phyloP scores from a whole-genome alignment of 1,140 invertebrate species.

The Calliopsis andreniformis region DNA sequence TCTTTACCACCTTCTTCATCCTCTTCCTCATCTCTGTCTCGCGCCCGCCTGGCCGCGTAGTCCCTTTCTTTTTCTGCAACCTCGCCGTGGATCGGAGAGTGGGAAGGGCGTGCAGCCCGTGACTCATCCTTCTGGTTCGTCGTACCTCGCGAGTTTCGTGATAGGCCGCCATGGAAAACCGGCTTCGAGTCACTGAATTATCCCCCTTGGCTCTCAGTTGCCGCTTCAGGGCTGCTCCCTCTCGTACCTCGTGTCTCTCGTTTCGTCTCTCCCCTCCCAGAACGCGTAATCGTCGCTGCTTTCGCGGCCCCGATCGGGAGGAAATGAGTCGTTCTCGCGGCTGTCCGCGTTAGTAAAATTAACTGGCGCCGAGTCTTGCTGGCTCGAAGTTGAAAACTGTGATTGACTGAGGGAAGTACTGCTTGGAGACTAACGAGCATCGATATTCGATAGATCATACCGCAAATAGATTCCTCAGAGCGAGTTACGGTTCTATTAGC shows the following conservation, averaged over 20 bases:
- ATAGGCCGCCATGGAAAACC: slow-evolving; percentile 67
- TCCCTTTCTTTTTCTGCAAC: slow-evolving; percentile 40
- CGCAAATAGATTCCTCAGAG: too few species aligned
- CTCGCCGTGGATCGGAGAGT: slow-evolving; percentile 49
- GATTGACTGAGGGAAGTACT: too few species aligned
- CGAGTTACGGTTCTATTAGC: too few species aligned
- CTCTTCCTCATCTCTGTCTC: slow-evolving; percentile 37
- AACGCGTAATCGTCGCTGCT: neutral
- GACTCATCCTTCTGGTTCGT: slow-evolving; percentile 68
- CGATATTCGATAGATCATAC: too few species aligned
- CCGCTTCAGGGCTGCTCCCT: slow-evolving; percentile 30
- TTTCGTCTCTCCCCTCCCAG: neutral
- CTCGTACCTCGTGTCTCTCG: neutral
- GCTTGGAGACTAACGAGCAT: too few species aligned
- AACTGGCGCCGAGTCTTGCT: neutral
- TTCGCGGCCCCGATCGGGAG: neutral
- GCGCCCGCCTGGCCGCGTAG: neutral
- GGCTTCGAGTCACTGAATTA: slow-evolving; percentile 70
- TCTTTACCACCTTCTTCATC: slow-evolving; percentile 57
- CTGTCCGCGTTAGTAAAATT: neutral
- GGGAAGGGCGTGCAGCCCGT: slow-evolving; percentile 52
- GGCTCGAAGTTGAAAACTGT: too few species aligned
- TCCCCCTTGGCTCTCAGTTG: slow-evolving; percentile 42
- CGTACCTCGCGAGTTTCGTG: slow-evolving; percentile 65
- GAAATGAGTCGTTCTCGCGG: slow-evolving; percentile 13